Evolutionary conservation across 1,140 invertebrate species (phyloP), one percentile per base, ranked within the genome.

Genomic region (Drosophila rhopaloa): DNA sequence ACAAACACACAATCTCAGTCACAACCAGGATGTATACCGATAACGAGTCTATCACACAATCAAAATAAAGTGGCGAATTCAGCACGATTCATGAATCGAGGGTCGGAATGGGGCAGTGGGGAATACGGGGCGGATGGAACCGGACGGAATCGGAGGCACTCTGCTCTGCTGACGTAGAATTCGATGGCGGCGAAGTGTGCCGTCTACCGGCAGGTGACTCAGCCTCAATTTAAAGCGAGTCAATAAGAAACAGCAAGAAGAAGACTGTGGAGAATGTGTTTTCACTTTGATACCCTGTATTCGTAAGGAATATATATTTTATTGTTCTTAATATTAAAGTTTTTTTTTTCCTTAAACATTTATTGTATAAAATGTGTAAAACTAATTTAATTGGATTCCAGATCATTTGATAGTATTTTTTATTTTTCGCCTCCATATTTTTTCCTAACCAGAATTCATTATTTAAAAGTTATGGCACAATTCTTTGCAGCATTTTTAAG

Each of bases 161-260:
- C 37, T 55, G 59, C 24, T 54, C 13, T 35, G 72, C 71, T 76
- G 72, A 76, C 73, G 73, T 76, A 56, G 54, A 76, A 76, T 62
- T 44, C 32, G 16, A 55, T 51, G 66, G 54, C 63, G 63, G n/a
- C 67, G 38, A 70, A 59, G 51, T 73, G 54, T 57, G 65, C 53
- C 71, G 61, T 32, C 10, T 61, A 51, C 71, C 71, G 73, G 73
- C 72, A 76, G 76, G 73, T 76, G 73, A 76, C 51, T 76, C 73
- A 76, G 41, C 46, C 59, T 66, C 53, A 60, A 66, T 51, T 57
- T 76, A 53, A 66, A 57, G 56, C 67, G 61, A 75, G 46, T 57
- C 54, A 66, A 57, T 16, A 38, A 58, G 35, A 76, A 8, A 60
- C 47, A 35, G 6, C 37, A 14, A 53, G 35, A 60, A 48, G 19